Percentiles rank a stretch among this genome's conserved stretches.
These are phyloP conservation scores for Synanthedon myopaeformis DNA, from an alignment of 2,888 invertebrate species.

Conservation along the genomic window DNA sequence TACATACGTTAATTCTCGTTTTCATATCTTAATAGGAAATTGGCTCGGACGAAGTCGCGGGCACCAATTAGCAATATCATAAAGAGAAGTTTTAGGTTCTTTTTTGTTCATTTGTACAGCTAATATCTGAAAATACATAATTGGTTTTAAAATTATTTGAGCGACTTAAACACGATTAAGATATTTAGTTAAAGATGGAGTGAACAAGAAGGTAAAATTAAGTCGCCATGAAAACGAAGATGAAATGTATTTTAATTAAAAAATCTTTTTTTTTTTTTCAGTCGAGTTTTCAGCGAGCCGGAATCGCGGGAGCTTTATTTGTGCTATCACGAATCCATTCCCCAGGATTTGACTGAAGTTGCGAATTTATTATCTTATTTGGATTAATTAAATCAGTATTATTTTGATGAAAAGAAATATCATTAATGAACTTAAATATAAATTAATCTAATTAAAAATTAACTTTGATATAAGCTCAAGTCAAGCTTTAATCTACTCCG, in stretches of 20 bases:
- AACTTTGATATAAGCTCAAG: not conserved
- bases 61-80: too few relatives aligned
- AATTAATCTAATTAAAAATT: not conserved
- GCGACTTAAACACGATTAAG: too few relatives aligned
- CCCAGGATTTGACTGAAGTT: constrained; percentile 90
- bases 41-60: too few relatives aligned
- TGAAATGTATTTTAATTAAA: not conserved
- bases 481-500: not conserved
- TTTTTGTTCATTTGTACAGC: too few relatives aligned
- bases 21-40: too few relatives aligned
- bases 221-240: too few relatives aligned
- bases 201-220: too few relatives aligned
- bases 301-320: constrained; percentile 85
- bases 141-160: too few relatives aligned
- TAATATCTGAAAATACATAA: too few relatives aligned
- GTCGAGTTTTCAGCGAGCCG: constrained; percentile 81
- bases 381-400: constrained; percentile 23
- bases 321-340: constrained; percentile 87
- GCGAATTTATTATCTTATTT: constrained; percentile 80
- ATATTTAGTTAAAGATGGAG: too few relatives aligned
- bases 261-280: constrained; percentile 33
- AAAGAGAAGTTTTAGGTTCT: too few relatives aligned
- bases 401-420: not conserved
- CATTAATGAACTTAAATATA: not conserved
- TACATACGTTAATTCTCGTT: too few relatives aligned